Evolutionary conservation across 2,888 invertebrate genomes (phyloP).

Genomic region (Ectobius pallidus): DNA sequence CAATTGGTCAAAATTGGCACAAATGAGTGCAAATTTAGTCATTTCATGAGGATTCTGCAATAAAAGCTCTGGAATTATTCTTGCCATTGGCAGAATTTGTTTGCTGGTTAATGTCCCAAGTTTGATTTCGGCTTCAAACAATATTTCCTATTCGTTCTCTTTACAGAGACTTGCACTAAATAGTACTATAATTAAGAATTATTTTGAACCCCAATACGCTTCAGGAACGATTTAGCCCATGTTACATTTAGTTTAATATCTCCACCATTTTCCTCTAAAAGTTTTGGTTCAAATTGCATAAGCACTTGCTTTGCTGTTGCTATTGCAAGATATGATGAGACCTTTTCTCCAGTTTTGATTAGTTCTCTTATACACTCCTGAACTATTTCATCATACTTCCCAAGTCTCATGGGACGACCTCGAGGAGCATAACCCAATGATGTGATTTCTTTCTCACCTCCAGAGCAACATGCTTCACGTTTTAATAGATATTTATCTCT

Average conservation of each 20-base stretch:
- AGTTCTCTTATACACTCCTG: slow-evolving; percentile 49
- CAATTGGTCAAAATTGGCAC: too few relatives aligned
- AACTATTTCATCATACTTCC: slow-evolving; percentile 49
- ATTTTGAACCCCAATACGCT: slow-evolving; percentile 46
- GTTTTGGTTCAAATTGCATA: slow-evolving; percentile 50
- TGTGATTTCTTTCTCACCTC: slow-evolving; percentile 43
- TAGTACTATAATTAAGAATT: too few relatives aligned
- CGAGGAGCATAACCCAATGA: slow-evolving; percentile 47
- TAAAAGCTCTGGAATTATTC: too few relatives aligned
- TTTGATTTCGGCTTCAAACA: too few relatives aligned
- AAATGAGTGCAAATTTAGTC: too few relatives aligned
- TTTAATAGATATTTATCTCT: slow-evolving; percentile 48
- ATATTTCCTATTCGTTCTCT: too few relatives aligned
- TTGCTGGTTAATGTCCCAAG: too few relatives aligned
- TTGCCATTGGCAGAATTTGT: too few relatives aligned
- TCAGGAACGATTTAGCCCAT: slow-evolving; percentile 53
- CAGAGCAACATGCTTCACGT: slow-evolving; percentile 8
- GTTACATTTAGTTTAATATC: slow-evolving; percentile 52
- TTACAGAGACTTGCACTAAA: too few relatives aligned
- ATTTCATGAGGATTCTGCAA: too few relatives aligned
- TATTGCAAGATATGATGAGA: slow-evolving; percentile 51
- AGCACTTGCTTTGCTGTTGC: slow-evolving; percentile 53
- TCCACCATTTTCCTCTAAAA: slow-evolving; percentile 55
- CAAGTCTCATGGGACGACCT: slow-evolving; percentile 49
- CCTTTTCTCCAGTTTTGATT: slow-evolving; percentile 48